Evolutionary conservation across 2,888 invertebrate genomes (phyloP).

Genomic region (Nemotelus nigrinus): DNA sequence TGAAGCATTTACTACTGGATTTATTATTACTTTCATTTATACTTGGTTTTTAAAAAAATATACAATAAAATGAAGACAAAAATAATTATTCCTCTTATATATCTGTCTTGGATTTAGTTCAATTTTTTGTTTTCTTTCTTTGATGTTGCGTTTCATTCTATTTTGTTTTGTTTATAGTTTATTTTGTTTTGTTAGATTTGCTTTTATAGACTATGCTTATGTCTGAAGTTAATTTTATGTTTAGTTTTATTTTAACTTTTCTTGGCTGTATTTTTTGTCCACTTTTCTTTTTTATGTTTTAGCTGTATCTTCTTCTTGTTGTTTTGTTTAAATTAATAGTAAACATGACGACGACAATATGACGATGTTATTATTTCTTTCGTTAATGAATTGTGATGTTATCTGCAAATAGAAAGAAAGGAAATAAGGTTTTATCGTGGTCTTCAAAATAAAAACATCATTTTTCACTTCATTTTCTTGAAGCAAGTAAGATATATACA

Average conservation of each 20-base stretch:
- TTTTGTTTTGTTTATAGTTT: constrained; percentile 34
- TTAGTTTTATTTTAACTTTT: constrained; percentile 38
- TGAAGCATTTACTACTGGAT: too few species aligned
- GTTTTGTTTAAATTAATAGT: constrained; percentile 46
- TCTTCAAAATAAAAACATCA: too few species aligned
- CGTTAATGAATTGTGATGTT: constrained; percentile 49
- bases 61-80: neutral
- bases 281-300: constrained; percentile 27
- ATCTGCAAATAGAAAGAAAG: constrained; percentile 47
- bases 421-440: neutral
- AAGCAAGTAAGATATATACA: too few species aligned
- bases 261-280: constrained; percentile 31
- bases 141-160: constrained; percentile 6
- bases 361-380: constrained; percentile 48
- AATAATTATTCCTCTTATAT: neutral
- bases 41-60: neutral
- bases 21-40: too few species aligned
- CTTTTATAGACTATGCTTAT: constrained; percentile 30
- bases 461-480: too few species aligned
- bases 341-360: constrained; percentile 52
- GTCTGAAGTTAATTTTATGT: constrained; percentile 37
- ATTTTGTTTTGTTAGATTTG: constrained; percentile 23
- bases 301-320: constrained; percentile 35
- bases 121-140: constrained; percentile 16
- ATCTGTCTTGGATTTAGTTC: neutral